Evolutionary conservation across 2,888 invertebrate genomes (phyloP), one percentile per base, ranked within the genome.

Genomic region (Diaperis boleti): DNA sequence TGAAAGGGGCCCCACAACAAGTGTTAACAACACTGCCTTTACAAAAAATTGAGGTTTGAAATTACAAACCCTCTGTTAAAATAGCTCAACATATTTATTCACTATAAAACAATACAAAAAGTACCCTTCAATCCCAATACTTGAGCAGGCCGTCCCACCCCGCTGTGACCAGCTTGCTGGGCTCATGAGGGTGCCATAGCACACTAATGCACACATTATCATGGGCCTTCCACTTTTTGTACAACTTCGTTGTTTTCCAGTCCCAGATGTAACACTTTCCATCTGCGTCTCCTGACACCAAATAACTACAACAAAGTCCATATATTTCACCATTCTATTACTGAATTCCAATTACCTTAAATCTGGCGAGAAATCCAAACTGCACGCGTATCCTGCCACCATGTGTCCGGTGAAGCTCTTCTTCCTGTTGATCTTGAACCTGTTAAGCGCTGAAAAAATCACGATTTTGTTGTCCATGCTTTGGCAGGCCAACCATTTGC

Each of bases 131-230:
- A 83, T 98, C 98, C 98, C 99, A 99, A 81, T 95, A 96, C 82
- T 99, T 99, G 72, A 99, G 96, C 68, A 95, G 84, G 3, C 97
- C 97, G 82, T 99, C 99, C 99, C 99, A 99, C 45, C 99, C 98
- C 35, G 97, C 97, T 0, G 98, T 96, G n/a, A 95, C 93, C 56
- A 99, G 86, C 80, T 95, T 94, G 77, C 97, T 97, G 1, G 98
- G 94, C 81, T 99, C 99, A 78, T 99, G 98, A 0, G 99, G 99
- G 84, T 99, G 98, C 99, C 99, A 99, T 10, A 98, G 84, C 0
- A 91, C 89, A 10, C 91, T 88, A 65, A 98, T 98, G 79, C 98
- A 98, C 10, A 98, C 98, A 63, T 95, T 95, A 72, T 99, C 98
- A 79, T 99, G 99, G 0, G 99, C 99, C 82, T 98, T 98, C 95